These are phyloP conservation scores for Dasypolia templi DNA, from an alignment of 2,888 invertebrate genomes.

Conservation along the genomic window DNA sequence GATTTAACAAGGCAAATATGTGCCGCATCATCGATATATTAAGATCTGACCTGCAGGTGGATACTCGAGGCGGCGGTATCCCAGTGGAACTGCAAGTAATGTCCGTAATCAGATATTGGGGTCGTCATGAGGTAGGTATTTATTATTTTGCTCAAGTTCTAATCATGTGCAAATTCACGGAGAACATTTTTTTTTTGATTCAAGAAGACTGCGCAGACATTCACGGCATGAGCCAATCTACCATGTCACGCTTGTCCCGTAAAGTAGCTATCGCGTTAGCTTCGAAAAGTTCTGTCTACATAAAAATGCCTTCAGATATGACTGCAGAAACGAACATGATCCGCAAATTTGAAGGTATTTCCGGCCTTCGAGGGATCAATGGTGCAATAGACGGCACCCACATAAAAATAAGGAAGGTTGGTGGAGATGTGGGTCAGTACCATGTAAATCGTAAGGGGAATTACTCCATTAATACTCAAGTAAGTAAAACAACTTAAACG, in stretches of 20 bases:
- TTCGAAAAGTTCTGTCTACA: no score
- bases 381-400: not conserved
- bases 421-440: not conserved
- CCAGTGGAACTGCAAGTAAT: not conserved
- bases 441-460: not conserved
- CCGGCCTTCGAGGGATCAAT: no score
- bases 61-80: not conserved
- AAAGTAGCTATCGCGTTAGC: no score
- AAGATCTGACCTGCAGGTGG: not conserved
- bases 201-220: no score
- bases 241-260: no score
- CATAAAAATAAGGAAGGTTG: not conserved
- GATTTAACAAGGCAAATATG: no score
- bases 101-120: not conserved
- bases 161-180: not conserved
- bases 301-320: no score
- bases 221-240: no score
- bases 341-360: no score
- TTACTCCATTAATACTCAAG: not conserved
- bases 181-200: no score
- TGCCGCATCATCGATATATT: not conserved
- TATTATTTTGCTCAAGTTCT: not conserved
- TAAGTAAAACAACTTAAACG: no score
- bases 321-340: no score
- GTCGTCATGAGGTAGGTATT: not conserved